Evolutionary conservation across 2,888 invertebrate species (phyloP).

Genomic region (Apoderus coryli): DNA sequence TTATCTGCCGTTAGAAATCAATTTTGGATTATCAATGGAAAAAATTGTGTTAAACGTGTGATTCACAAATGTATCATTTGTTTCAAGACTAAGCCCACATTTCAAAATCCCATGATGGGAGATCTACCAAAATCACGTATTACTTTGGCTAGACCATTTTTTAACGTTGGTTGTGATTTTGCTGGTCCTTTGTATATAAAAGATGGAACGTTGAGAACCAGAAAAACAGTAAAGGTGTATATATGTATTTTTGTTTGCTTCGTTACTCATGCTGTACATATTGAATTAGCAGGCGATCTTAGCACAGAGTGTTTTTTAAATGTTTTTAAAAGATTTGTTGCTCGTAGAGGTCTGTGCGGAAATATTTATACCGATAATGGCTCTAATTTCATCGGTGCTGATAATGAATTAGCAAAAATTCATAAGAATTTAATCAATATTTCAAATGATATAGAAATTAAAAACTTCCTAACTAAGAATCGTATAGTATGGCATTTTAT

Average conservation of each 20-base stretch:
- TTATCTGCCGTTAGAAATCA: conserved; percentile 5
- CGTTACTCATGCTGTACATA: conserved; percentile 17
- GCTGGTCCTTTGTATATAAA: conserved; percentile 13
- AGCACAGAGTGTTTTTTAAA: conserved; percentile 16
- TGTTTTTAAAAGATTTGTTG: conserved; percentile 18
- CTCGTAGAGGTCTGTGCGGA: conserved; percentile 17
- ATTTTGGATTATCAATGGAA: conserved; percentile 9
- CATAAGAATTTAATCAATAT: conserved; percentile 5
- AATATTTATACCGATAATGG: conserved; percentile 20
- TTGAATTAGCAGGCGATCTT: conserved; percentile 18
- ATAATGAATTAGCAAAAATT: conserved; percentile 11
- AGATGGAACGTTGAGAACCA: conserved; percentile 10
- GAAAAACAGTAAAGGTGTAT: conserved; percentile 10
- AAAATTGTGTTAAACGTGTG: conserved; percentile 4
- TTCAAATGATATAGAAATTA: conserved; percentile 3
- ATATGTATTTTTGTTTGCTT: conserved; percentile 18
- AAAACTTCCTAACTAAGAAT: conserved; percentile 6
- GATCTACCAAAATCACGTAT: conserved; percentile 10
- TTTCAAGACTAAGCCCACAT: conserved; percentile 5
- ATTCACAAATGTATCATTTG: conserved; percentile 10
- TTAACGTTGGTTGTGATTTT: conserved; percentile 11
- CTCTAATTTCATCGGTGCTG: conserved; percentile 20
- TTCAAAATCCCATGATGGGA: conserved; percentile 9
- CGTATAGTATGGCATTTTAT: conserved; percentile 21
- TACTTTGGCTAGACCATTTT: conserved; percentile 12